Base-by-base conservation (phyloP, 2,113 vertebrate species). In the Boleophthalmus pectinirostris region DNA sequence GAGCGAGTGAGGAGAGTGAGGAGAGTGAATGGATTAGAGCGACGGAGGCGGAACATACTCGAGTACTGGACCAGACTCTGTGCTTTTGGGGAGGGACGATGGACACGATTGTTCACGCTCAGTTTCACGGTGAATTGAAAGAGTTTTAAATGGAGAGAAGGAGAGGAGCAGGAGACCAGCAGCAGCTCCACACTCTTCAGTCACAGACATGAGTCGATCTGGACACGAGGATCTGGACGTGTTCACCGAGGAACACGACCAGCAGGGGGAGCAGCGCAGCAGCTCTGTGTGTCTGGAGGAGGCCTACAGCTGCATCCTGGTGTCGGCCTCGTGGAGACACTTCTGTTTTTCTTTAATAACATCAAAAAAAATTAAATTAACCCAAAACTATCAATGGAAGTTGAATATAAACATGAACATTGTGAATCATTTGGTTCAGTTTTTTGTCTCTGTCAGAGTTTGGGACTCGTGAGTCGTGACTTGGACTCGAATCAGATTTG, bases 251-350 rank as follows among this genome's bases (percentile, higher is more conserved):
- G 58, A 4, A 3, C 29, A 35, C 3, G 25, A 63, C 72, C 46
- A 4, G 46, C 49, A 73, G 24, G 63, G 29, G 29, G 29, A 78
- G 51, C 56, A 58, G 5, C 49, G 49, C 33, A 65, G 68, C 1
- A 23, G 73, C 0, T 0, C 51, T 46, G 63, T 9, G 33, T 43
- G 16, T 2, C 49, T 89, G 35, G 83, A 91, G 69, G 70, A 33
- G 0, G 84, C 91, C n/a, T 94, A 93, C 47, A 74, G 18, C 21
- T 78, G 66, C 63, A 83, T 94, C 58, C 85, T 93, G 56, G n/a
- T n/a, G n/a, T n/a, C n/a, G n/a, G n/a, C n/a, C n/a, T n/a, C n/a
- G n/a, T n/a, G n/a, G n/a, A n/a, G n/a, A n/a, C n/a, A n/a, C n/a
- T n/a, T n/a, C n/a, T n/a, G n/a, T n/a, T n/a, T n/a, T n/a, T n/a